Evolutionary conservation across 2,113 vertebrate species (phyloP).

Genomic region (Siphamia tubifer): DNA sequence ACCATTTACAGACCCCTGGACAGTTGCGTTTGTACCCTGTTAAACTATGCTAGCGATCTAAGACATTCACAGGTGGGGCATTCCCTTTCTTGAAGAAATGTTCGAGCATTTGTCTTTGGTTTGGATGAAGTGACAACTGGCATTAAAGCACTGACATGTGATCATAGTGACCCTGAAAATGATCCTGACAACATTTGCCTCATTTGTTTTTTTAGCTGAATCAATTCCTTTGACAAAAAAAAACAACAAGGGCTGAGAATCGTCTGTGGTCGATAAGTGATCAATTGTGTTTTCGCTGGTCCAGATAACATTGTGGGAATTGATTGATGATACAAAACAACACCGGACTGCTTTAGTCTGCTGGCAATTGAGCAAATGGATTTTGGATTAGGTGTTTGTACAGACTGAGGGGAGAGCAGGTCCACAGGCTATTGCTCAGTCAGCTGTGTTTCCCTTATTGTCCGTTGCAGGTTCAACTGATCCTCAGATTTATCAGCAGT

Average conservation of each 20-base stretch:
- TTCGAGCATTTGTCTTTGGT: conserved; percentile 4
- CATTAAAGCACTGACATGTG: conserved; percentile 19
- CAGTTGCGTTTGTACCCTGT: conserved; percentile 59
- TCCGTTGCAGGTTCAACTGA: conserved; percentile 29
- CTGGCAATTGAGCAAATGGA: conserved; percentile 47
- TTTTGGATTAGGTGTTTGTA: conserved; percentile 48
- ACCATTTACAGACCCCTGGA: conserved; percentile 27
- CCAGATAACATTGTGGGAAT: conserved; percentile 51
- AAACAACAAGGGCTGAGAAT: conserved; percentile 15
- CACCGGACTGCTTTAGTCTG: conserved; percentile 1
- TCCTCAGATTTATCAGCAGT: conserved; percentile 50
- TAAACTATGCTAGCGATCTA: conserved; percentile 60
- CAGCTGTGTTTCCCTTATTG: conserved; percentile 44
- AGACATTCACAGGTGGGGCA: conserved; percentile 55
- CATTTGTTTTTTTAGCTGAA: conserved; percentile 8
- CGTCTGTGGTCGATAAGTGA: conserved; percentile 7
- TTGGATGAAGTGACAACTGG: not conserved
- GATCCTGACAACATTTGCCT: not conserved
- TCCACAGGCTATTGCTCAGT: conserved; percentile 41
- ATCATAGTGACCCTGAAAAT: not conserved
- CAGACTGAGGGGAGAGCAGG: conserved; percentile 19
- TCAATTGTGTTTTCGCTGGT: conserved; percentile 62
- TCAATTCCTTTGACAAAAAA: conserved; percentile 24
- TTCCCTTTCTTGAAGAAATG: conserved; percentile 49
- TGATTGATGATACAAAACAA: conserved; percentile 45